Evolutionary conservation across 2,797 vertebrate genomes (phyloP).

Genomic region (Limnodromus scolopaceus): DNA sequence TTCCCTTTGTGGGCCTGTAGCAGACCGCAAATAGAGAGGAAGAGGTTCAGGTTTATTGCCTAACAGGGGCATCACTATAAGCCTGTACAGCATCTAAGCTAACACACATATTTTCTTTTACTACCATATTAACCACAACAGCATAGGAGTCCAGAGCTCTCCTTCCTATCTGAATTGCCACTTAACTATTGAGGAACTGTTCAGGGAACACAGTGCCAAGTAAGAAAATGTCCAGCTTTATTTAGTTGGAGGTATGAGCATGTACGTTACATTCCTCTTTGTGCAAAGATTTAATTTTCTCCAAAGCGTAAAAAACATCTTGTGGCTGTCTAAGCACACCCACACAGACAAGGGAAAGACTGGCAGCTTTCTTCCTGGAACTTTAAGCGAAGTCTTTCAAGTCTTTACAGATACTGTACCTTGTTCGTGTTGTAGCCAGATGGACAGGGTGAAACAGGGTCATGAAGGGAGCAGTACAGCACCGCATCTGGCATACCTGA

Average conservation of each 20-base stretch:
- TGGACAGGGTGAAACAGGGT: conserved; percentile 82
- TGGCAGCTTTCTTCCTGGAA: neutral
- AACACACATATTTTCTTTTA: neutral
- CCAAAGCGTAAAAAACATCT: neutral
- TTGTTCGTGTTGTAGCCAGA: conserved; percentile 92
- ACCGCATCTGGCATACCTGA: conserved; percentile 88
- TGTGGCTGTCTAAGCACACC: neutral
- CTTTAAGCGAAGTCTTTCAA: neutral
- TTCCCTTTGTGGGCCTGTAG: neutral
- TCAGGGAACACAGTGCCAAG: neutral
- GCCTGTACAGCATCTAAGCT: neutral
- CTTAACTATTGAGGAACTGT: neutral
- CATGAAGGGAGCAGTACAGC: conserved; percentile 91
- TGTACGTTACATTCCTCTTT: neutral
- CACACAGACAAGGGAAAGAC: neutral
- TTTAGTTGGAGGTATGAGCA: neutral
- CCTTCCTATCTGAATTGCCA: neutral
- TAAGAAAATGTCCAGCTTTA: neutral
- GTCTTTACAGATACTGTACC: conserved; percentile 76
- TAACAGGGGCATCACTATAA: neutral
- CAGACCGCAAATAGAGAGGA: neutral
- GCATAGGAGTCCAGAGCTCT: neutral
- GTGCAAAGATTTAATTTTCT: neutral
- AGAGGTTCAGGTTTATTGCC: neutral
- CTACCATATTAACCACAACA: neutral